Evolutionary conservation across 2,113 vertebrate genomes (phyloP), one percentile per base, ranked within the genome.

Genomic region (Hymenochirus boettgeri): DNA sequence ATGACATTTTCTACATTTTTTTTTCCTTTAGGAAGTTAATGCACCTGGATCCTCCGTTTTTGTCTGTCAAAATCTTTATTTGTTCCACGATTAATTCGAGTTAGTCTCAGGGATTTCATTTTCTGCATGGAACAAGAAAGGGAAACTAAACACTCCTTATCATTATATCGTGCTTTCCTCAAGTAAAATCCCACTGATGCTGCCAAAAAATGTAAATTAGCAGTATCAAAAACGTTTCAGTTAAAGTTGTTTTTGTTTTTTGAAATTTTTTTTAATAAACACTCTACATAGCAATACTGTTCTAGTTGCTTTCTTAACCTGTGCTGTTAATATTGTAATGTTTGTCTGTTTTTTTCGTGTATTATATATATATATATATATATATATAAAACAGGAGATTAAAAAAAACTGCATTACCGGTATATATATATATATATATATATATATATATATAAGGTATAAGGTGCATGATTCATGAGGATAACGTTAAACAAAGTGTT

Each of bases 101-200:
- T 97, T 73, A 87, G 86, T 76, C 85, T 98, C 82, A 92, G 86
- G 83, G 96, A 99, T 78, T 83, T 98, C 78, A 79, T 95, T 73
- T 86, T 92, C 82, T 96, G 90, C 72, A 89, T 99, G 93, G 96
- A 98, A 74, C 91, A 96, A 73, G 92, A 97, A 42, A 85, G 66
- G 57, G 82, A 85, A 21, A 82, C 92, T 57, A 87, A 83, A 31
- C 89, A 84, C 74, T 94, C 95, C 18, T 85, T 90, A n/a, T 64
- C 75, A 26, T 81, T 99, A n/a, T 99, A 98, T 81, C 87, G 71
- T 72, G 88, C 91, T 27, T 89, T 94, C 80, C 80, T 95, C 57
- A 90, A 89, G 80, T 89, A 78, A 73, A 55, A 71, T 69, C 69
- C 46, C 62, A 24, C 71, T 75, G 75, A 71, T 64, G 79, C 81